Percentiles rank a stretch among this genome's conserved stretches.
Evolutionary conservation across 2,797 vertebrate genomes (phyloP).

Genomic region (Orientallactaga sibirica): DNA sequence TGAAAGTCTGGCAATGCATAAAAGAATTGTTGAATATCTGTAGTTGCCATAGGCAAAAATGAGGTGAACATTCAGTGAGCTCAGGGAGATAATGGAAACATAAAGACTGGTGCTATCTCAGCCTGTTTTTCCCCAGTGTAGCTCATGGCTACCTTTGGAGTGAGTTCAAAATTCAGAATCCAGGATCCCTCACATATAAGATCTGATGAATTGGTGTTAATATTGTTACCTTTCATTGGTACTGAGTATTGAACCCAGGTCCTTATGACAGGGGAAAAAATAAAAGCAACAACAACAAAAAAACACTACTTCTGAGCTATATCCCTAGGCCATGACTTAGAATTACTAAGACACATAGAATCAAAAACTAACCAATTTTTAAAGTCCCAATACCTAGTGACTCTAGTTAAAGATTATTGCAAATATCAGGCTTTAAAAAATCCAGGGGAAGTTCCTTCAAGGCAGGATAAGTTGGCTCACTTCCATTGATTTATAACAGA

Average conservation of each 20-base stretch:
- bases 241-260: not conserved
- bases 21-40: not conserved
- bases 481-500: no score
- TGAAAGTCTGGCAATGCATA: not conserved
- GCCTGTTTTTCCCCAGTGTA: not conserved
- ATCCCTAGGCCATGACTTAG: not conserved
- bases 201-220: not conserved
- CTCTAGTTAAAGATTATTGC: no score
- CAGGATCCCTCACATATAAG: fast-evolving
- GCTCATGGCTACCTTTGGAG: not conserved
- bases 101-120: not conserved
- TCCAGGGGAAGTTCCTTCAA: no score
- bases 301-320: not conserved
- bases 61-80: not conserved
- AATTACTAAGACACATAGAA: not conserved
- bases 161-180: not conserved
- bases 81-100: not conserved
- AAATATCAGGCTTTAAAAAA: no score
- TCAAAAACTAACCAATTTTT: not conserved
- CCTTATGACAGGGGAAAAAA: not conserved
- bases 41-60: not conserved
- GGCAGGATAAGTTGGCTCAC: no score
- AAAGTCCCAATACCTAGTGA: no score
- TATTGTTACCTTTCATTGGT: not conserved
- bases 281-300: no score